Conservation (phyloP, 2,888 invertebrate genomes). For the Hartigia nigra region DNA sequence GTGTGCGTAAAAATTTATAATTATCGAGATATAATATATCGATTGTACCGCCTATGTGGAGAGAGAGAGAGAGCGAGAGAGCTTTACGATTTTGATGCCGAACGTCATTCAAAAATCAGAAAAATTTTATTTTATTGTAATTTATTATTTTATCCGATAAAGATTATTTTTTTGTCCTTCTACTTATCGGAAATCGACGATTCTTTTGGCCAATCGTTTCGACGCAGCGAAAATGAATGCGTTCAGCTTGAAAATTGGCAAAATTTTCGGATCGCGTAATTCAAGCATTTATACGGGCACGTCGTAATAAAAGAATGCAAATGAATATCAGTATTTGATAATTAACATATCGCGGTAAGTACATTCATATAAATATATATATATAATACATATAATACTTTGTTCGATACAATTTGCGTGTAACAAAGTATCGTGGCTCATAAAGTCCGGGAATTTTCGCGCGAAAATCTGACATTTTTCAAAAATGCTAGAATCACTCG, state of each 20-base stretch:
- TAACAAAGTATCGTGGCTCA: background rate
- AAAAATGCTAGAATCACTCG: background rate
- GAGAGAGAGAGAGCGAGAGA: background rate
- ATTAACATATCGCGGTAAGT: constrained; percentile 34
- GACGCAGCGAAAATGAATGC: too few species aligned
- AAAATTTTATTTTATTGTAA: background rate
- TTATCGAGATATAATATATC: background rate
- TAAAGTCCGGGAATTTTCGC: constrained; percentile 8
- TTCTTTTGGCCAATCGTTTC: too few species aligned
- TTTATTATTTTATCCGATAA: too few species aligned
- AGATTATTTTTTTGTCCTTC: too few species aligned
- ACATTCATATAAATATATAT: constrained; percentile 22
- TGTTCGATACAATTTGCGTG: constrained; percentile 15
- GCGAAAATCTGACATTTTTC: constrained; percentile 1
- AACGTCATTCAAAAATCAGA: background rate
- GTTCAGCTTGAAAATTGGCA: too few species aligned
- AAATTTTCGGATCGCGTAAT: background rate
- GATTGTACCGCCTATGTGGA: background rate
- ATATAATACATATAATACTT: constrained; percentile 20
- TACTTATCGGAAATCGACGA: too few species aligned
- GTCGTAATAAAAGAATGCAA: background rate
- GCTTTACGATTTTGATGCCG: background rate
- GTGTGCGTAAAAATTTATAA: background rate
- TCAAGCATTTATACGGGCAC: background rate
- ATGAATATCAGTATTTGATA: constrained; percentile 23